Evolutionary conservation across 2,888 invertebrate species (phyloP), one percentile per base, ranked within the genome.

Genomic region (Heliconius erato): DNA sequence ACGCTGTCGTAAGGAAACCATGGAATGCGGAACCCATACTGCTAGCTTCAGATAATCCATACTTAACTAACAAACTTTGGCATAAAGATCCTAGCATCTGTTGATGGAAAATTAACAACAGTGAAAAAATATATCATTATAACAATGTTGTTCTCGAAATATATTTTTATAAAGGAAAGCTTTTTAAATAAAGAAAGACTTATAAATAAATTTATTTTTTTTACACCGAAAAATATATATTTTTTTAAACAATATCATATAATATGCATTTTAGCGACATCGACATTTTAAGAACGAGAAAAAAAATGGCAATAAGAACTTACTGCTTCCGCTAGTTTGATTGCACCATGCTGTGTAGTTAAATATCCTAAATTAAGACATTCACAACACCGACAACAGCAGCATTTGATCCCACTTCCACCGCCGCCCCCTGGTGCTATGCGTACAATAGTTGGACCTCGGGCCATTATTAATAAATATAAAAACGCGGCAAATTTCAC

Each of bases 1-100:
- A 98, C 0, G 97, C 97, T 0, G 98, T 98, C 19, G 98, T 98
- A 83, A 98, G 93, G 90, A 98, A 98, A 67, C 98, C 97, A 86
- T 98, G 97, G 91, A 98, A 98, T 4, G 98, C 97, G 4, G 97
- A 97, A 12, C 98, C 98, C 91, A 98, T 97, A 26, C 96, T 96
- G 84, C 97, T 96, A 0, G 98, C 97, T 88, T 98, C 97, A 2
- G 97, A 96, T 82, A 98, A 93, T 0, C 98, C 98, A 88, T 97
- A 98, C 88, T 98, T 97, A 79, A 98, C 96, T 16, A 98, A 95
- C 82, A 98, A 93, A 80, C 97, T 98, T 92, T 98, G 98, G 88
- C 98, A 98, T 78, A 98, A 94, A n/a, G 97, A 97, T 44, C 98
- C 98, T 87, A 98, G 92, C 88, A 98, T 94, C 98, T 98, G 91